Evolutionary conservation across 1,140 invertebrate genomes (phyloP), one percentile per base, ranked within the genome.

Genomic region (Andricus grossulariae): DNA sequence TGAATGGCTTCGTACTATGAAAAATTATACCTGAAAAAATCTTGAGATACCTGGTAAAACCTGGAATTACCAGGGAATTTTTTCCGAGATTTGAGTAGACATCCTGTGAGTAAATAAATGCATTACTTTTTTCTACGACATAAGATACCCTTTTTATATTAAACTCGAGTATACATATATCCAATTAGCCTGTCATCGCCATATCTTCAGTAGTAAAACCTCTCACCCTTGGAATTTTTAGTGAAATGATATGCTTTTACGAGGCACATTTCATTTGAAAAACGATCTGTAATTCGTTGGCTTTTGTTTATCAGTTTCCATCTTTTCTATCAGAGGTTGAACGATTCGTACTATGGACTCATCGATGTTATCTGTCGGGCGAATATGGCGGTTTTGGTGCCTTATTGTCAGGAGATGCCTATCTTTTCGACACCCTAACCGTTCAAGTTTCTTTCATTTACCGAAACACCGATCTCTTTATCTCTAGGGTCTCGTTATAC

Each of bases 401-500:
- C 60, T 66, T 66, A 66, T 66, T 66, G 60, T 32, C 60, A 39
- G 10, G 25, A 66, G 60, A 66, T 66, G 32, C 32, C 10, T 66
- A 66, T 66, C 60, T 66, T 66, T 16, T 66, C 32, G 60, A 66
- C 60, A 66, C 60, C 60, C 60, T 39, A 66, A 66, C 60, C 39
- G 32, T 32, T 66, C 25, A 16, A 66, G 60, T 21, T 66, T 66
- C 60, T 66, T 66, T 66, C 60, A 66, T 66, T 66, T 66, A 45
- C 60, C 39, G 32, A 32, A 66, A 66, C 16, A 39, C 57, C 57
- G 19, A 66, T 25, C 18, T 60, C 25, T 39, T 66, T 66, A 66
- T 39, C 60, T 21, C 25, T 16, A 66, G 10, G 25, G 6, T 45
- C 60, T 66, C 25, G 21, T 66, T 66, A n/a, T n/a, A n/a, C 7